A percentile compares a stretch with the other conserved stretches of the same genome.
These are phyloP conservation scores for Corythornis cristatus DNA, from an alignment of 2,113 vertebrate genomes.

Conservation along the genomic window DNA sequence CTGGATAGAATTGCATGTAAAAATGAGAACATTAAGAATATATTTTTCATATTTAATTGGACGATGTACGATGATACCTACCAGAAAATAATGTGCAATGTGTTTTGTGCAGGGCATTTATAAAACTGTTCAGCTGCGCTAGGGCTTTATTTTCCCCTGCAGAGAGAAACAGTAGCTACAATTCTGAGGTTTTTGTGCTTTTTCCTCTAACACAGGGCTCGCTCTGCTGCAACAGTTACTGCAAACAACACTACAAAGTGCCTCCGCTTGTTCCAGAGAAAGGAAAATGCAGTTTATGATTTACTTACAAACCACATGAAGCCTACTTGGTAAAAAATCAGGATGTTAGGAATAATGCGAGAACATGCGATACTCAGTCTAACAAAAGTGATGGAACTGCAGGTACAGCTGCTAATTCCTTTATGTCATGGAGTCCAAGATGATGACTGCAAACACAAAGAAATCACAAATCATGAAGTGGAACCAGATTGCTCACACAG, in stretches of 20 bases:
- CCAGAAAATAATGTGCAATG: slow-evolving; percentile 41
- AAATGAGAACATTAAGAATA: slow-evolving; percentile 54
- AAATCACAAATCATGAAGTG: not conserved
- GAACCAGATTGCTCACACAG: not conserved
- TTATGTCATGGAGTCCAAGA: not conserved
- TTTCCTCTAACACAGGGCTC: not conserved
- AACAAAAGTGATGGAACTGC: not conserved
- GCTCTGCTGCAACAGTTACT: not conserved
- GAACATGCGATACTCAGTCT: not conserved
- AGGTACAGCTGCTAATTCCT: not conserved
- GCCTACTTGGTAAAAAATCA: not conserved
- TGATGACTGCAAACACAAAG: not conserved
- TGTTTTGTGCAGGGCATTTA: slow-evolving; percentile 34
- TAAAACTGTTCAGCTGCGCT: slow-evolving; percentile 21
- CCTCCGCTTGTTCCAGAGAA: slow-evolving; percentile 4
- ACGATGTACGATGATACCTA: slow-evolving; percentile 15
- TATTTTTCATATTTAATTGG: slow-evolving; percentile 69
- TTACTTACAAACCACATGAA: slow-evolving; percentile 35
- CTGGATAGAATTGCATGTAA: slow-evolving; percentile 18
- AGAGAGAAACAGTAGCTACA: not conserved
- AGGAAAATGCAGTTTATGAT: slow-evolving; percentile 35
- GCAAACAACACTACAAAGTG: slow-evolving; percentile 30
- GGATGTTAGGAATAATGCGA: not conserved
- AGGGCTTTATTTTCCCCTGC: not conserved
- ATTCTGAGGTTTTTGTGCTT: slow-evolving; percentile 3